phyloP scores from a whole-genome alignment of 2,797 vertebrate genomes.

The Sebastes wilsoni region DNA sequence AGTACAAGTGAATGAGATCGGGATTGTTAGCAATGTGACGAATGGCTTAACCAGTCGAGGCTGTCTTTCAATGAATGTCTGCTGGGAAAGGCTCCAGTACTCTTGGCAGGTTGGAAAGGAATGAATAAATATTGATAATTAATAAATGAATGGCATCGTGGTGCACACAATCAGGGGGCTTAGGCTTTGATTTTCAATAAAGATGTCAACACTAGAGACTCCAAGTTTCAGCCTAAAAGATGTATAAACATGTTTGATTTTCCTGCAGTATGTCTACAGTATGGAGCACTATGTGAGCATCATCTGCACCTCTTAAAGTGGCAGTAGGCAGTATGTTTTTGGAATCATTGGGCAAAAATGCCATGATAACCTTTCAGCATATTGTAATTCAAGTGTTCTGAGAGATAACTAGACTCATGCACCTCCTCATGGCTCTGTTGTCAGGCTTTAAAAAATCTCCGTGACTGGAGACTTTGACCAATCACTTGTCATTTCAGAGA shows the following conservation, averaged over 20 bases:
- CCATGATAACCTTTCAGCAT: no score
- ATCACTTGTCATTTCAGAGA: no score
- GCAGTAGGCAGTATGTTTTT: rapidly evolving
- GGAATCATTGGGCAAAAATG: rapidly evolving
- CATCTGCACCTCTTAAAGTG: neutral
- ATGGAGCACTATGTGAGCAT: neutral
- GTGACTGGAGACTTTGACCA: rapidly evolving
- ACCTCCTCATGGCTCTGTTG: no score
- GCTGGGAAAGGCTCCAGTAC: neutral
- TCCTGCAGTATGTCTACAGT: neutral
- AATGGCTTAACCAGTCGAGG: slow-evolving; percentile 4
- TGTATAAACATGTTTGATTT: neutral
- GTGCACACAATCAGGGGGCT: neutral
- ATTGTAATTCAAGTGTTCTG: rapidly evolving
- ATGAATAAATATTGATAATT: slow-evolving; percentile 4
- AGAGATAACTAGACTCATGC: no score
- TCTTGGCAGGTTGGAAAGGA: slow-evolving; percentile 7
- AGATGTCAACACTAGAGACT: neutral
- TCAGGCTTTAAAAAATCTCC: no score
- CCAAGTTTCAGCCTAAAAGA: neutral
- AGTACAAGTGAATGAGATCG: neutral
- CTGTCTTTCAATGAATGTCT: neutral
- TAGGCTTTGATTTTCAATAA: neutral
- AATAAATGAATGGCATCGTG: neutral
- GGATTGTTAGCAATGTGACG: neutral